These are phyloP conservation scores for Linepithema humile DNA, from an alignment of 1,140 invertebrate genomes.

Conservation along the genomic window DNA sequence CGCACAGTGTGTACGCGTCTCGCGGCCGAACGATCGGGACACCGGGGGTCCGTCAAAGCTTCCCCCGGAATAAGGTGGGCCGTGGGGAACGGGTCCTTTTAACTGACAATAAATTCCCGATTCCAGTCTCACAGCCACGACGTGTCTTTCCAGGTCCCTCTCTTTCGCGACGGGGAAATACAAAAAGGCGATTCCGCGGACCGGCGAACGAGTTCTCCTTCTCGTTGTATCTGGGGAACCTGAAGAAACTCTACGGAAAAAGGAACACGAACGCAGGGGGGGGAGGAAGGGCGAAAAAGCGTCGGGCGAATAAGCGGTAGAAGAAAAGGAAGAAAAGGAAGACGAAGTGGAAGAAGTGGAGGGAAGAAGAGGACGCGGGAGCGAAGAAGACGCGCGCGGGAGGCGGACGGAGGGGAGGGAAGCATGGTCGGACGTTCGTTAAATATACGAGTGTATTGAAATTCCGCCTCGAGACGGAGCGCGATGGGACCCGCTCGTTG, in stretches of 20 bases:
- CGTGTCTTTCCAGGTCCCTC: slow-evolving; percentile 51
- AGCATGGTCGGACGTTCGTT: slow-evolving; percentile 72
- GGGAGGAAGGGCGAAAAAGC: slow-evolving; percentile 38
- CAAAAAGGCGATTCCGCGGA: slow-evolving; percentile 72
- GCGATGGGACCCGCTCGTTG: slow-evolving; percentile 77
- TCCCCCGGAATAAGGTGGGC: slow-evolving; percentile 59
- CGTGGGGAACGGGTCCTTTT: slow-evolving; percentile 67
- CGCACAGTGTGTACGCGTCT: not conserved
- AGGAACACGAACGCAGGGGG: slow-evolving; percentile 40
- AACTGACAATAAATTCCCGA: slow-evolving; percentile 77
- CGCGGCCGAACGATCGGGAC: slow-evolving; percentile 39
- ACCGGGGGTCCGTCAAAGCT: slow-evolving; percentile 59
- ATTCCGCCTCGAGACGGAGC: slow-evolving; percentile 76
- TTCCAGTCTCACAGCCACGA: slow-evolving; percentile 65
- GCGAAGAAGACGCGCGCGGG: slow-evolving; percentile 17
- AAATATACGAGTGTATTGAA: slow-evolving; percentile 82
- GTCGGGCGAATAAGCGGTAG: not conserved
- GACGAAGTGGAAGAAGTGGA: slow-evolving; percentile 30
- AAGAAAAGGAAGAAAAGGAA: slow-evolving; percentile 58
- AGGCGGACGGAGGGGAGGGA: slow-evolving; percentile 1
- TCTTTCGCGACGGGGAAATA: slow-evolving; percentile 67
- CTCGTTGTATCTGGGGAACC: slow-evolving; percentile 56
- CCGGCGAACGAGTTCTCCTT: slow-evolving; percentile 66
- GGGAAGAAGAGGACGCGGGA: slow-evolving; percentile 16
- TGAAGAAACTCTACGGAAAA: slow-evolving; percentile 52